Base-by-base conservation (phyloP, 2,888 invertebrate species). In the Protophormia terraenovae region DNA sequence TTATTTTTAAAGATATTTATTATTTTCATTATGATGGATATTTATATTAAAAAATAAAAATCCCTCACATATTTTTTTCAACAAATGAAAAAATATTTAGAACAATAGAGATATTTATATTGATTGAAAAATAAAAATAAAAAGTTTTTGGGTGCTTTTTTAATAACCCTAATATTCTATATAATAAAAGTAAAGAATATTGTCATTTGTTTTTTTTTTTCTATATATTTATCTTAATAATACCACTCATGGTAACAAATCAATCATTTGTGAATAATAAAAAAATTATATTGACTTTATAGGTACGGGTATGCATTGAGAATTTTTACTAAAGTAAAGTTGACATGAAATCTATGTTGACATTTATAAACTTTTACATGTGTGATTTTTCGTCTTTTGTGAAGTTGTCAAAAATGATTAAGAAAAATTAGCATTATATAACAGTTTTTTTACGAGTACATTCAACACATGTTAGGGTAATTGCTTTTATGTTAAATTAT, bases 241-340 rank as follows among this genome's bases (percentile, higher is more conserved):
- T 22, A 38, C 19, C 32, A 45, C 16, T 72, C 50, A 55, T 80
- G 58, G 41, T 47, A 67, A 73, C 78, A 73, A 73, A 83, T 83
- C 83, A 83, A 79, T 83, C 83, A 83, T 62, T 75, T 67, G 41
- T 60, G 55, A 27, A 75, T 69, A 79, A 62, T 69, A 75, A 55
- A 32, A 64, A 75, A 32, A 22, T n/a, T 19, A 8, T 38, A 64
- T 47, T 58, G 55, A 71, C 69, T 64, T 71, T 32, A 12, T 29
- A 6, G 19, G 16, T 19, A 16, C 19, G 10, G 64, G 12, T 35
- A 19, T 16, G n/a, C 3, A 6, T 7, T 53, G 16, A 62, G 19
- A 62, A 4, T 19, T 29, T 66, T 19, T 16, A 16, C n/a, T n/a
- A 12, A 47, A 29, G 6, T 58, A 19, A 16, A 5, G 32, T 75